These are phyloP conservation scores for Tautogolabrus adspersus DNA, from an alignment of 2,113 vertebrate species.

Conservation along the genomic window DNA sequence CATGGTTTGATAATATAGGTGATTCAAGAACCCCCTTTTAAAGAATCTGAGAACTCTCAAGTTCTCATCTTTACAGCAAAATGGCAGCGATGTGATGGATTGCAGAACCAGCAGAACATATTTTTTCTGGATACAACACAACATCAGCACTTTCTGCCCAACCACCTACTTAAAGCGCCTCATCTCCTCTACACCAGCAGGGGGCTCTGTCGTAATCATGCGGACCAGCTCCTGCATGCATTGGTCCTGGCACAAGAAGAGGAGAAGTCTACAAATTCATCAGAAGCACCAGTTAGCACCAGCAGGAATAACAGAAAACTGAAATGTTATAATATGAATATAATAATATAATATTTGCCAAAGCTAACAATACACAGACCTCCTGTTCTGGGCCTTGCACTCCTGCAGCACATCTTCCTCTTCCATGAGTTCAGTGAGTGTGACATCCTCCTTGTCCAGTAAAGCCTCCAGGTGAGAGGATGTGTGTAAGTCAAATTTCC, in stretches of 20 bases:
- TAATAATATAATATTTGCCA: background rate
- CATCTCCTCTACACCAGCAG: slow-evolving; percentile 93
- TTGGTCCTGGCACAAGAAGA: slow-evolving; percentile 91
- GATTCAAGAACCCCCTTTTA: background rate
- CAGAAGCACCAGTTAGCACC: slow-evolving; percentile 19
- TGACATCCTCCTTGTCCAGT: slow-evolving; percentile 94
- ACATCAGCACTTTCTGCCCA: slow-evolving; percentile 45
- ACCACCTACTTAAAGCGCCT: slow-evolving; percentile 95
- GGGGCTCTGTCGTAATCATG: slow-evolving; percentile 93
- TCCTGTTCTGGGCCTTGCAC: slow-evolving; percentile 97
- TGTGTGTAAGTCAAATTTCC: slow-evolving; percentile 97
- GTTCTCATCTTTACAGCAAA: slow-evolving; percentile 16
- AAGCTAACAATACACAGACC: slow-evolving; percentile 49
- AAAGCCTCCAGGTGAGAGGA: slow-evolving; percentile 96
- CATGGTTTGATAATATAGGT: background rate
- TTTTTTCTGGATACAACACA: slow-evolving; percentile 21
- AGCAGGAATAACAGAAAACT: background rate
- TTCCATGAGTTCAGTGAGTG: slow-evolving; percentile 91
- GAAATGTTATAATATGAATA: background rate
- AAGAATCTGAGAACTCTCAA: background rate
- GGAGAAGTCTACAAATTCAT: slow-evolving; percentile 85
- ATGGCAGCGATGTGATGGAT: background rate
- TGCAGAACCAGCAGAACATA: slow-evolving; percentile 32
- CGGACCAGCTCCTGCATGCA: slow-evolving; percentile 94
- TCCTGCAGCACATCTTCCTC: slow-evolving; percentile 97